These are phyloP conservation scores for Microctenopoma steveboyesi DNA, from an alignment of 2,797 vertebrate species.

Conservation along the genomic window DNA sequence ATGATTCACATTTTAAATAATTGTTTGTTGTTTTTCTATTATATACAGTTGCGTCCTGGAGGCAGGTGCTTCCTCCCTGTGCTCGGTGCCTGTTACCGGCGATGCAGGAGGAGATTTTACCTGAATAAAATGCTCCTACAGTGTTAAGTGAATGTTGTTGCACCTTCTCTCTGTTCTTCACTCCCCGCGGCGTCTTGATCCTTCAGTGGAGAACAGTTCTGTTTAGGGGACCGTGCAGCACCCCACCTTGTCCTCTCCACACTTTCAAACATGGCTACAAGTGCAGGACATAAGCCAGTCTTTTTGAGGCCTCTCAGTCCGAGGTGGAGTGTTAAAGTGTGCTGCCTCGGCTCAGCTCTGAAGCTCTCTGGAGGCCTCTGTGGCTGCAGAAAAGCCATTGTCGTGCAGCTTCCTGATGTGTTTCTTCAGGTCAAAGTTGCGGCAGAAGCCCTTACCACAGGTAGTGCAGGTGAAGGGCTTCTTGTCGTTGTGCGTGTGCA, in stretches of 20 bases:
- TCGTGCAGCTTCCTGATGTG: conserved; percentile 95
- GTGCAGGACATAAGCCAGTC: conserved; percentile 1
- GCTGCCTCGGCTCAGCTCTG: conserved; percentile 59
- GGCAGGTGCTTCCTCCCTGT: background rate
- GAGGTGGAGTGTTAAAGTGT: background rate
- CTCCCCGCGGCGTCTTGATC: conserved; percentile 8
- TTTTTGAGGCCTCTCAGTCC: background rate
- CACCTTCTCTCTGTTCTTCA: conserved; percentile 5
- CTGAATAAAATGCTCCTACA: conserved; percentile 12
- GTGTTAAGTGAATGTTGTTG: conserved; percentile 2
- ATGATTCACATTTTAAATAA: conserved; percentile 81
- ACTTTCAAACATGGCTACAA: background rate
- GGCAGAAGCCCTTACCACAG: conserved; percentile 96
- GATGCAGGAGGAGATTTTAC: conserved; percentile 4
- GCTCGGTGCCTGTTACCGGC: background rate
- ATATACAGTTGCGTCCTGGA: conserved; percentile 75
- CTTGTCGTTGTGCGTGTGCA: conserved; percentile 99
- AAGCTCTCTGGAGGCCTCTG: conserved; percentile 60
- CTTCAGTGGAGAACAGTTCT: conserved; percentile 7
- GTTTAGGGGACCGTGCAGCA: background rate
- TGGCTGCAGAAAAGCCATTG: conserved; percentile 38
- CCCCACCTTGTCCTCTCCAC: background rate
- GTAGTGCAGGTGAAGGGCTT: conserved; percentile 97
- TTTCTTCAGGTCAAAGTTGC: conserved; percentile 99
- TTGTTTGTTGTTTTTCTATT: conserved; percentile 59